Evolutionary conservation across 2,797 vertebrate genomes (phyloP), one percentile per base, ranked within the genome.

Genomic region (Benthosema pterotum): DNA sequence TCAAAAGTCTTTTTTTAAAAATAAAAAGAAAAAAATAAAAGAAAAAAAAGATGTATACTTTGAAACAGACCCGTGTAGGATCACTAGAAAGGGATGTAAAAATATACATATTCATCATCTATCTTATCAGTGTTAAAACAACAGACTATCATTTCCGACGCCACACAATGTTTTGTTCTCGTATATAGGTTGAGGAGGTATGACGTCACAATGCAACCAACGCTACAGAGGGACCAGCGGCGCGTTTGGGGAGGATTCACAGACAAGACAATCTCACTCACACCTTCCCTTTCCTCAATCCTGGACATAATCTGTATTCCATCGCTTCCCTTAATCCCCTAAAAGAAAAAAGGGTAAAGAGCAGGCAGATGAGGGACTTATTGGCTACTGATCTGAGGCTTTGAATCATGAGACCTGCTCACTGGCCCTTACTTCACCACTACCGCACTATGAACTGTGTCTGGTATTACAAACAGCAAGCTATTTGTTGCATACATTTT

Each of bases 1-100:
- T 94, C 89, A 95, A 96, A 96, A 92, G 83, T 91, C 87, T 79
- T n/a, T n/a, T n/a, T n/a, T 81, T 82, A 86, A 5, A 76, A 89
- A 88, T 80, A 91, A 85, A 66, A 25, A 25, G 2, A 25, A 25
- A 25, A 25, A 25, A 25, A 25, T 2, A 25, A 25, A 25, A 25
- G 3, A 25, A 67, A 42, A 56, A 78, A 13, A 15, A 55, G 28
- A 65, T 72, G 54, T 73, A 58, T 58, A 9, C 17, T 77, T 84
- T 80, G 83, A 87, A 83, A 87, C 60, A 84, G 67, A 83, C 72
- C 87, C 91, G n/a, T n/a, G n/a, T n/a, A 69, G 82, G 50, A 62
- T 83, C 89, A 92, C 83, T 84, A 93, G 77, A 89, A 91, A 89
- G 82, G 80, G 65, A 86, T 93, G 88, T 84, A 85, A 80, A 91